These are phyloP conservation scores for Geopemphigus sp. DNA, from an alignment of 1,140 invertebrate species.

Conservation along the genomic window DNA sequence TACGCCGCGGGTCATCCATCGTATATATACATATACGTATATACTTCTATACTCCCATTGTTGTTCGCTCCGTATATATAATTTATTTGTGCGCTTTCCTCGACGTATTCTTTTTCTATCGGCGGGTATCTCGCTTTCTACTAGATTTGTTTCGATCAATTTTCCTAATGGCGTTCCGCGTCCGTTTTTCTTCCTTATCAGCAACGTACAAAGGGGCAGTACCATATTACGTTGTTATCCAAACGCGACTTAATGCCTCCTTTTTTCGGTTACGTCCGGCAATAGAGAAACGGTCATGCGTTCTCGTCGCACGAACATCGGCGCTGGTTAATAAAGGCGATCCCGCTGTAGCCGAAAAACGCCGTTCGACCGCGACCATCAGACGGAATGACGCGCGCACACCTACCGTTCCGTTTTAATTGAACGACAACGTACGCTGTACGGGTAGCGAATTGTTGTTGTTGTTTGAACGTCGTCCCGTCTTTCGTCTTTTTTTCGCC, in stretches of 20 bases:
- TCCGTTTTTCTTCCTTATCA: constrained; percentile 23
- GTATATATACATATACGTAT: not conserved
- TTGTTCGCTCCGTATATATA: not conserved
- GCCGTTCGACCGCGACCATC: no score
- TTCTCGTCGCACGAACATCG: no score
- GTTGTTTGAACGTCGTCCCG: no score
- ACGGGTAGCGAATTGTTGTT: no score
- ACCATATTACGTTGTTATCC: not conserved
- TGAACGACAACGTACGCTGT: no score
- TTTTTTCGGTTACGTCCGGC: not conserved
- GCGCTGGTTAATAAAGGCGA: no score
- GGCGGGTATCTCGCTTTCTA: constrained; percentile 41
- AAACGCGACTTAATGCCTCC: not conserved
- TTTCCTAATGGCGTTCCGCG: constrained; percentile 16
- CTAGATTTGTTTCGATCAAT: constrained; percentile 47
- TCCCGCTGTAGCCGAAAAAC: no score
- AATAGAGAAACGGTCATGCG: no score
- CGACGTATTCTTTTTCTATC: not conserved
- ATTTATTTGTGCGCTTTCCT: constrained; percentile 1
- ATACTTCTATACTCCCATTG: not conserved
- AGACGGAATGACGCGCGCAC: no score
- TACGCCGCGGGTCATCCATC: not conserved
- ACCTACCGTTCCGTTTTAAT: no score
- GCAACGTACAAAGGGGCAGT: not conserved
- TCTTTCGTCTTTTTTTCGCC: no score